Percentiles rank a stretch among this genome's conserved stretches.
These are phyloP conservation scores for Papilio helenus DNA, from an alignment of 1,140 invertebrate species.

Conservation along the genomic window DNA sequence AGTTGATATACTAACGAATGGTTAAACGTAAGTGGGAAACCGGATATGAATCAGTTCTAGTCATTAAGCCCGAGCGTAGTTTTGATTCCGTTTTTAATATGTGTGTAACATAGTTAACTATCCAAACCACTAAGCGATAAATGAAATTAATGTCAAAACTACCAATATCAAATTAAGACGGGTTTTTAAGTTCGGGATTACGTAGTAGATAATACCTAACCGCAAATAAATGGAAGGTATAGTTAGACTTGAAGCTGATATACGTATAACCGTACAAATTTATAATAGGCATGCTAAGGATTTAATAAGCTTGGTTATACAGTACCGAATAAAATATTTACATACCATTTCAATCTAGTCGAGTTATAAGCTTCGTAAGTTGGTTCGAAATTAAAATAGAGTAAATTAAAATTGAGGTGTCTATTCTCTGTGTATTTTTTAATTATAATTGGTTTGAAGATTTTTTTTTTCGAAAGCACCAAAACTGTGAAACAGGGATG, in stretches of 20 bases:
- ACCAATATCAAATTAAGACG: no score
- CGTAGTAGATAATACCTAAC: no score
- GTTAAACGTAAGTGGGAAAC: no score
- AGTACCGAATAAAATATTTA: conserved; percentile 32
- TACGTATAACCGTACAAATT: conserved; percentile 27
- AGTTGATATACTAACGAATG: no score
- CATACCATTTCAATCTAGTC: conserved; percentile 36
- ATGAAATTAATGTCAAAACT: no score
- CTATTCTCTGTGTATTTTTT: conserved; percentile 14
- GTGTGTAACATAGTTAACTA: no score
- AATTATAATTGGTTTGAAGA: conserved; percentile 18
- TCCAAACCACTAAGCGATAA: no score
- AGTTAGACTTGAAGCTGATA: not conserved
- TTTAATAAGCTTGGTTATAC: conserved; percentile 30
- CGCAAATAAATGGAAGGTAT: not conserved
- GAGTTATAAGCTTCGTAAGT: conserved; percentile 38
- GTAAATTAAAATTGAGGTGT: conserved; percentile 19
- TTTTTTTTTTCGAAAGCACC: conserved; percentile 11
- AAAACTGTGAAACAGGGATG: conserved; percentile 27
- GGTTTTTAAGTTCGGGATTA: no score
- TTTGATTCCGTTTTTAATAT: no score
- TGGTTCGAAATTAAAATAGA: conserved; percentile 25
- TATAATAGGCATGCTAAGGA: not conserved
- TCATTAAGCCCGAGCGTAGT: no score
- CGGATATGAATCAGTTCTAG: no score